Base-by-base conservation (phyloP, 2,888 invertebrate species). In the Calameuta pallipes region DNA sequence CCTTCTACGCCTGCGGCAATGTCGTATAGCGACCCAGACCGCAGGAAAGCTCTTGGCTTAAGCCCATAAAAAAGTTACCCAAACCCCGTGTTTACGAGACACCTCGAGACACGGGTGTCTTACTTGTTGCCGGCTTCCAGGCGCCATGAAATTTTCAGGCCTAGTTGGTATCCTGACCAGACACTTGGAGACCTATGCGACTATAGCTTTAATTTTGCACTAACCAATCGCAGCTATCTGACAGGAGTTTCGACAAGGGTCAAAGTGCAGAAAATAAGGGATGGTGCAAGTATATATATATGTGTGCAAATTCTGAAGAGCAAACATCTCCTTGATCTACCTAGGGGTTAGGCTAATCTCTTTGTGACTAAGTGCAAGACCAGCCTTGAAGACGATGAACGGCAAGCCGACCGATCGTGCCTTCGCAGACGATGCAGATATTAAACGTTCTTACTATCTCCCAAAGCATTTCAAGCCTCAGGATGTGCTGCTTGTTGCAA, bases 361-460 rank as follows among this genome's bases (percentile, higher is more conserved):
- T 56, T 56, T 23, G 56, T 23, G 56, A 56, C 23, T 56, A 56
- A 56, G 23, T 56, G 9, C 56, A 56, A 56, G 6, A 56, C 0
- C 23, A 23, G 23, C 6, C 56, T 6, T 23, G 9, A 56, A 56
- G 15, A 56, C 23, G 23, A 23, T 23, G 23, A 23, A 56, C 23
- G 56, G 56, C 56, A 23, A 15, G 9, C 69, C 33, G 69, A 31
- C 31, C 70, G 79, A 76, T 79, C 82, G 82, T 82, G 82, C 79
- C 80, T 79, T 75, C 75, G 78, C 82, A 82, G 79, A 79, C 70
- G 79, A 80, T 77, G 78, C 74, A 73, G 82, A 79, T 80, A 82
- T 82, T 82, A 78, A 71, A 76, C 41, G 23, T 56, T 23, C 56
- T 23, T 23, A 56, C 23, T 56, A 9, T 15, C 56, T 56, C 23